Conservation (phyloP, 2,797 vertebrate genomes). For the Sebastes taczanowskii region DNA sequence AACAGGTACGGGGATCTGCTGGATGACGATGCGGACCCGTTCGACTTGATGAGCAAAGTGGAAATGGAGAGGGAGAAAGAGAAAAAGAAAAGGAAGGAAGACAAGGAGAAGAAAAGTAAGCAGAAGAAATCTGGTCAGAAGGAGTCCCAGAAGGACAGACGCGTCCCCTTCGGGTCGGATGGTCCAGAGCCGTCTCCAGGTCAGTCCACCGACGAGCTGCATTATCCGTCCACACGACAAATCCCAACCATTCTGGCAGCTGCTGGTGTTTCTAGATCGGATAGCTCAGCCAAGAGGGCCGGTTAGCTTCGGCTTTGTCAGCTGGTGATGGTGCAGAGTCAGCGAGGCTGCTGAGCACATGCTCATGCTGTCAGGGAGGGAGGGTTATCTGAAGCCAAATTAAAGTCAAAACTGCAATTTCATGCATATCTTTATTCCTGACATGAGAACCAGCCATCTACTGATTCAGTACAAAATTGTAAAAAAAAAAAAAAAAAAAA, state of each 20-base stretch:
- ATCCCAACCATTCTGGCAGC: background rate
- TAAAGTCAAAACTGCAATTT: background rate
- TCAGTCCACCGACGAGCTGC: background rate
- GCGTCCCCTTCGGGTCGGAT: constrained; percentile 7
- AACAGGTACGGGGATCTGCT: constrained; percentile 92
- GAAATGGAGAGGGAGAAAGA: constrained; percentile 76
- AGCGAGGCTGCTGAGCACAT: constrained; percentile 28
- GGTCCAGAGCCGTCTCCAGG: constrained; percentile 32
- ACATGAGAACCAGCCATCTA: background rate
- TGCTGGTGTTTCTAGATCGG: constrained; percentile 68
- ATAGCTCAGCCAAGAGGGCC: constrained; percentile 12
- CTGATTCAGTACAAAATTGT: background rate
- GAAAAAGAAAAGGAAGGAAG: constrained; percentile 64
- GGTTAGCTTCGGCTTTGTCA: constrained; percentile 34
- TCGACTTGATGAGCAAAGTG: constrained; percentile 86
- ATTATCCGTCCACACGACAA: background rate
- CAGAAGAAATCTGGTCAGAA: constrained; percentile 75
- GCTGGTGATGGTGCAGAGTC: constrained; percentile 55
- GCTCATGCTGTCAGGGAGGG: constrained; percentile 5
- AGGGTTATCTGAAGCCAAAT: background rate
- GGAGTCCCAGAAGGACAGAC: constrained; percentile 87
- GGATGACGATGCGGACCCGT: constrained; percentile 92
- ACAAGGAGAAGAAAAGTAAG: constrained; percentile 66
- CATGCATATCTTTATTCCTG: background rate
- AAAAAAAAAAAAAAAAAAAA: background rate